Conservation (phyloP, 2,797 vertebrate species). For the Characodon lateralis region DNA sequence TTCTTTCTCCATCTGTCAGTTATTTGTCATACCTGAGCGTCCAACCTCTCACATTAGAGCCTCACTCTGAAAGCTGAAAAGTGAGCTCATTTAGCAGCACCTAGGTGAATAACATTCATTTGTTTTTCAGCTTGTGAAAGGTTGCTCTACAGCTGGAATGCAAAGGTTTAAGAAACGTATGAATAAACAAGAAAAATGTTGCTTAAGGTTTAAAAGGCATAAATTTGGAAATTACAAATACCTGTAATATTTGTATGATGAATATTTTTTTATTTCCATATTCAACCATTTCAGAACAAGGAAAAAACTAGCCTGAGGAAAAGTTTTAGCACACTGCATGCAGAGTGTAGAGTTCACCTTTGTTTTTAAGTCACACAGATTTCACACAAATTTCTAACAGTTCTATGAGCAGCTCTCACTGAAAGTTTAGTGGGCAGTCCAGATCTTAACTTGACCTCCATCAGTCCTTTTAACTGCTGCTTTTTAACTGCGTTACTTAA, state of each 20-base stretch:
- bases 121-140: background rate
- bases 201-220: background rate
- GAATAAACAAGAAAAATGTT: background rate
- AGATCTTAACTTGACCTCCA: conserved; percentile 3
- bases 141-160: background rate
- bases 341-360: background rate
- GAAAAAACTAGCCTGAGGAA: background rate
- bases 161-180: background rate
- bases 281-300: background rate
- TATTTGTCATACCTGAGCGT: background rate
- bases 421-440: background rate
- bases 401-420: background rate
- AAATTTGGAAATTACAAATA: background rate
- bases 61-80: background rate
- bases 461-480: background rate
- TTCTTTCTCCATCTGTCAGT: background rate
- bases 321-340: background rate
- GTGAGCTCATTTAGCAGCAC: background rate
- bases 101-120: background rate
- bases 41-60: background rate
- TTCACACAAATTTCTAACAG: background rate
- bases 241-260: background rate
- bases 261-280: background rate
- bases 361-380: background rate
- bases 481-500: conserved; percentile 7